phyloP scores from a whole-genome alignment of 2,888 invertebrate species.

The Ptychoptera albimana region DNA sequence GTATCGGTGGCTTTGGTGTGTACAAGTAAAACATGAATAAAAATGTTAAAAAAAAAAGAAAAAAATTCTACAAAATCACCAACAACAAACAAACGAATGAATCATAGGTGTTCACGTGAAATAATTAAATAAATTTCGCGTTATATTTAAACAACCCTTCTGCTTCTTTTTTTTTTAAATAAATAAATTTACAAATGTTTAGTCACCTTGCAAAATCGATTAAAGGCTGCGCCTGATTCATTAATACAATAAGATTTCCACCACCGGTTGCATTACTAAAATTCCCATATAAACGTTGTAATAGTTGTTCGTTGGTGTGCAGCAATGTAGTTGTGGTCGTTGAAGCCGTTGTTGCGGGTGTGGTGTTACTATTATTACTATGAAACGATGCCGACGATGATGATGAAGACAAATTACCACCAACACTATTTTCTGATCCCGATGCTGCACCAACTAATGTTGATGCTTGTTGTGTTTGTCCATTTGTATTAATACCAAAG shows the following conservation, averaged over 20 bases:
- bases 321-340: not conserved
- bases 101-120: no score
- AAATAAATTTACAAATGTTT: no score
- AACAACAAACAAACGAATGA: no score
- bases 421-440: not conserved
- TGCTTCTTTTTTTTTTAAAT: no score
- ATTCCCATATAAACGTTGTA: slow-evolving; percentile 2
- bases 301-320: not conserved
- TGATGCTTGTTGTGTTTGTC: no score
- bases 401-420: not conserved
- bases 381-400: not conserved
- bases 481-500: no score
- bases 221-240: slow-evolving; percentile 2
- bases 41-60: no score
- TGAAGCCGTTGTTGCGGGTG: not conserved
- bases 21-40: no score
- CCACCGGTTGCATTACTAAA: not conserved
- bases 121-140: no score
- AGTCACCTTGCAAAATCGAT: slow-evolving; percentile 1
- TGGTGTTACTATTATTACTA: not conserved
- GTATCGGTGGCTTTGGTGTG: no score
- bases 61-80: no score
- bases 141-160: no score
- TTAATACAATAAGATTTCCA: not conserved
- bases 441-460: not conserved